Conservation (phyloP, 1,140 invertebrate genomes). For the Scylla paramamosain region DNA sequence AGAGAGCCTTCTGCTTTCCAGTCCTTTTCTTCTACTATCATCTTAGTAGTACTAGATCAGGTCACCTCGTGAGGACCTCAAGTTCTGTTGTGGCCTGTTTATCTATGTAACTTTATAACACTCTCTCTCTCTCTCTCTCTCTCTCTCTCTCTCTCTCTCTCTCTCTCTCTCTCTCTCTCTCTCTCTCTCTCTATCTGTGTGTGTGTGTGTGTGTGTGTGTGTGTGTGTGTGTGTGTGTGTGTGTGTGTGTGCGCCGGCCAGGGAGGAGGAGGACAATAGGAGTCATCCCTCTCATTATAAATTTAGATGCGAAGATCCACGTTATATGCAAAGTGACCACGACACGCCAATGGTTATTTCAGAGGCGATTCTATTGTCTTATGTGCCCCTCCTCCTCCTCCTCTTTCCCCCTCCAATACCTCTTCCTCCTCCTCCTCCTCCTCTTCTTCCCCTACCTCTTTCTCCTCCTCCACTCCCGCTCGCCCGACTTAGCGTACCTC, state of each 20-base stretch:
- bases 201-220: no score
- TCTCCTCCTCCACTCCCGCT: background rate
- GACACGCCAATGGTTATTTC: background rate
- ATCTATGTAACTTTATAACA: background rate
- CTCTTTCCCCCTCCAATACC: background rate
- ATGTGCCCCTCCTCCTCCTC: background rate
- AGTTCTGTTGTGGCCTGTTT: no score
- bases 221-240: no score
- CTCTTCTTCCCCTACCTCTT: background rate
- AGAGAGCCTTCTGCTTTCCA: background rate
- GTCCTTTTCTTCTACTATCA: no score
- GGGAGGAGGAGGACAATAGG: background rate
- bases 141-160: constrained; percentile 25
- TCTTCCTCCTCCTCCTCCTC: background rate
- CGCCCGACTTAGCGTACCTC: no score
- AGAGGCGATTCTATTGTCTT: background rate
- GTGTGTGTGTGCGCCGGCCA: no score
- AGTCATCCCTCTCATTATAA: background rate
- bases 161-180: constrained; percentile 44
- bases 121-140: constrained; percentile 55
- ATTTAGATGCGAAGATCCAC: background rate
- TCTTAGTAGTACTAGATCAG: no score
- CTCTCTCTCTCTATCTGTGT: background rate
- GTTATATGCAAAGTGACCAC: background rate
- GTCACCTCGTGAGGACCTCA: no score